Evolutionary conservation across 2,113 vertebrate genomes (phyloP), one percentile per base, ranked within the genome.

Genomic region (Dipodomys merriami): DNA sequence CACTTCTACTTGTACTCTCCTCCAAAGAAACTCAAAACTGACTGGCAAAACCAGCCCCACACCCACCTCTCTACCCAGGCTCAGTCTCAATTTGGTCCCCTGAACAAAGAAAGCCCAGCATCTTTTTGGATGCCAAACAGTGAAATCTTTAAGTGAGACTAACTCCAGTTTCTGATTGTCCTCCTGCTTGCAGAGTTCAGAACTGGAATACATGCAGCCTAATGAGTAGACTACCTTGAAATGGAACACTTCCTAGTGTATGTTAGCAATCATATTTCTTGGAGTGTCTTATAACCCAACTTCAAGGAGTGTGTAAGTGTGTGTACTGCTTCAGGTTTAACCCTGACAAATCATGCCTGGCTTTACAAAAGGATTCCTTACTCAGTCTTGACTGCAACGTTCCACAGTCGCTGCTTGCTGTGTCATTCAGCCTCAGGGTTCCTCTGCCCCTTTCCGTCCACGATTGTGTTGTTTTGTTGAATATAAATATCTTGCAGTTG

Each of bases 371-470:
- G 7, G 53, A 81, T 83, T 91, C 68, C 96, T 97, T 98, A 98
- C 98, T 98, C 97, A 99, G 97, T 91, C 99, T 98, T 86, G 99
- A 99, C 92, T 98, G 98, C 71, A 99, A 86, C 83, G 96, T 97
- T 77, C 98, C 98, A 46, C 68, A n/a, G 7, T 96, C 93, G 87
- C 95, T 97, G 91, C 95, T 97, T 0, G 97, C 97, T 89, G 96
- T 97, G 94, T 99, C 99, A 83, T 99, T 99, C 76, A 99, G 97
- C 46, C 98, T 98, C 94, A 99, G 74, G 44, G 97, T 96, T 64
- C 99, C 99, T 92, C 98, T 98, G 81, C 98, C 98, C 96, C 96
- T 98, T 97, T 99, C 99, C 80, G 7, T 98, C 98, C 98, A 99
- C 18, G 96, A 97, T 83, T 98, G 97, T 23, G 98, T 97, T 82